A percentile compares a stretch with the other conserved stretches of the same genome.
These are phyloP conservation scores for Cheilinus undulatus DNA, from an alignment of 2,113 vertebrate genomes.

Conservation along the genomic window DNA sequence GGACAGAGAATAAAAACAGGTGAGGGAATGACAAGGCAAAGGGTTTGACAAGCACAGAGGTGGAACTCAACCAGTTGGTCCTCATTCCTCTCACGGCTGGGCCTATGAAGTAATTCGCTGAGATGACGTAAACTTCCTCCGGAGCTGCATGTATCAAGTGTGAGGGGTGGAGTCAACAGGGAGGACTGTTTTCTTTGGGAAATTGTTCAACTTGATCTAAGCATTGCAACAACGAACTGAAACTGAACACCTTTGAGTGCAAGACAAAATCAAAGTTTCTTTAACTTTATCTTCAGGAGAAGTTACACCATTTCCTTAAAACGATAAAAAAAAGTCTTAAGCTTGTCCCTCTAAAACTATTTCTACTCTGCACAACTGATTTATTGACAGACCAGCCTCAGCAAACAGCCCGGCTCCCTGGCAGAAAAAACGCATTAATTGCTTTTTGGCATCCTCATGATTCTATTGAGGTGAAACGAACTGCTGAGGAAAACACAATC, in stretches of 20 bases:
- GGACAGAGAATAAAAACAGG: conserved; percentile 40
- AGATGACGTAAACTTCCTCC: conserved; percentile 39
- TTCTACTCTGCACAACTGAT: conserved; percentile 8
- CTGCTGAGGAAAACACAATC: conserved; percentile 13
- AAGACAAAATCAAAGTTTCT: neutral
- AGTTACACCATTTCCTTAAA: conserved; percentile 31
- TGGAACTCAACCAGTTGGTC: conserved; percentile 60
- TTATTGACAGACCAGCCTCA: conserved; percentile 30
- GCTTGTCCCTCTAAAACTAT: conserved; percentile 3
- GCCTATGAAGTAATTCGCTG: conserved; percentile 6
- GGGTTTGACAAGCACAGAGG: conserved; percentile 12
- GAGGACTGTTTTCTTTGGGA: conserved; percentile 5
- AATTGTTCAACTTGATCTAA: neutral
- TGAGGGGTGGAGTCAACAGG: conserved; percentile 33
- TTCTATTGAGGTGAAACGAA: conserved; percentile 20
- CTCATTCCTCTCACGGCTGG: conserved; percentile 68
- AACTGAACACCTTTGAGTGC: neutral
- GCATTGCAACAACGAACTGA: conserved; percentile 5
- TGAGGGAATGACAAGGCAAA: conserved; percentile 28
- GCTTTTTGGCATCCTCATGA: conserved; percentile 43
- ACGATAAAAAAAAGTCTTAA: conserved; percentile 18
- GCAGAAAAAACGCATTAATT: conserved; percentile 52
- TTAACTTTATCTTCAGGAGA: conserved; percentile 13
- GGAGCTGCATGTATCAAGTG: neutral
- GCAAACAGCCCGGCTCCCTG: conserved; percentile 22